phyloP scores from a whole-genome alignment of 2,113 vertebrate species.

The Saccopteryx leptura region DNA sequence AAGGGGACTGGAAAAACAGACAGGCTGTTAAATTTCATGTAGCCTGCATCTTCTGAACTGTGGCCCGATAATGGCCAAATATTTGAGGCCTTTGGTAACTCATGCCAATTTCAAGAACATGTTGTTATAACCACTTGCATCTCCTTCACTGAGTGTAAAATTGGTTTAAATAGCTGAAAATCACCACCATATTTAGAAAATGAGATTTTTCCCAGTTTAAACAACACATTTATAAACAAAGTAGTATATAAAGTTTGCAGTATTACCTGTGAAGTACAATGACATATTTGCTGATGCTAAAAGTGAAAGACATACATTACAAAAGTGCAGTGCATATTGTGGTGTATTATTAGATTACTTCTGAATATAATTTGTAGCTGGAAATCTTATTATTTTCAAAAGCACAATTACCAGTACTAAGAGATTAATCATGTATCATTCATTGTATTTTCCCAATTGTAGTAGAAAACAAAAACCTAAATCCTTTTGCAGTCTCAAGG shows the following conservation, averaged over 20 bases:
- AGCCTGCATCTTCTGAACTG: slow-evolving; percentile 55
- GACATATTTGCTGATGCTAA: slow-evolving; percentile 72
- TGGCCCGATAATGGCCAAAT: slow-evolving; percentile 1
- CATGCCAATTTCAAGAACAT: slow-evolving; percentile 60
- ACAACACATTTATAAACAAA: slow-evolving; percentile 38
- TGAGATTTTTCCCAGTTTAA: slow-evolving; percentile 56
- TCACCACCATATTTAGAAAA: slow-evolving; percentile 56
- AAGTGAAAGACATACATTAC: slow-evolving; percentile 73
- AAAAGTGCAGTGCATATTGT: slow-evolving; percentile 75
- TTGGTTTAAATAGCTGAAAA: slow-evolving; percentile 67
- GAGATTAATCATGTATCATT: slow-evolving; percentile 45
- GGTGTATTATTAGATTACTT: slow-evolving; percentile 45
- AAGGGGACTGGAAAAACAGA: neutral
- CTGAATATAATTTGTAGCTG: slow-evolving; percentile 67
- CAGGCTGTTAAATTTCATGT: neutral
- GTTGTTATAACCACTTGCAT: slow-evolving; percentile 4
- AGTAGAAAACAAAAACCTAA: slow-evolving; percentile 72
- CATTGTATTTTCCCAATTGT: slow-evolving; percentile 24
- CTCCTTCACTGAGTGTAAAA: slow-evolving; percentile 24
- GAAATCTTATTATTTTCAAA: slow-evolving; percentile 71
- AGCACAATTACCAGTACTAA: slow-evolving; percentile 59
- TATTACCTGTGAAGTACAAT: slow-evolving; percentile 65
- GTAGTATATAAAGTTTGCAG: slow-evolving; percentile 27
- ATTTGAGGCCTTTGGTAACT: neutral
- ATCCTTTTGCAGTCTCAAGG: slow-evolving; percentile 66